Conservation (phyloP, 2,888 invertebrate genomes). For the Heliconius ismenius region DNA sequence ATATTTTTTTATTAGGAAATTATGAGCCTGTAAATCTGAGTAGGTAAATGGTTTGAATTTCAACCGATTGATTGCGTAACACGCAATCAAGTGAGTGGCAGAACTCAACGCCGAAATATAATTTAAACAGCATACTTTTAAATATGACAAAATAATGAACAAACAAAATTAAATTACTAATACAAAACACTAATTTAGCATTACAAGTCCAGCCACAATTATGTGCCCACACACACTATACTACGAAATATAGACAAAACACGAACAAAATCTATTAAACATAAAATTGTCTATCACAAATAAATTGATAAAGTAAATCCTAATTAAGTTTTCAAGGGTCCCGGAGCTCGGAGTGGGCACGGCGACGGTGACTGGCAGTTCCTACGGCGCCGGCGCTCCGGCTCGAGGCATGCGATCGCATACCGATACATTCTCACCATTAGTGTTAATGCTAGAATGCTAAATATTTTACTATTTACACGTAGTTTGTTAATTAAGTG, state of each 20-base stretch:
- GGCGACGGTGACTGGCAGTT: slow-evolving; percentile 64
- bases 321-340: slow-evolving; percentile 35
- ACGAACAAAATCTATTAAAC: slow-evolving; percentile 5
- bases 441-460: slow-evolving; percentile 24
- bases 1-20: too few species aligned
- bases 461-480: not conserved
- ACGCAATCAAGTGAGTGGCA: not conserved
- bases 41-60: too few species aligned
- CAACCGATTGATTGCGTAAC: not conserved
- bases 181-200: not conserved
- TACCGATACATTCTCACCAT: slow-evolving; percentile 37
- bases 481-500: not conserved
- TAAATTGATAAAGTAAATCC: slow-evolving; percentile 29
- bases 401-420: slow-evolving; percentile 18
- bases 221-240: not conserved
- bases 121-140: not conserved
- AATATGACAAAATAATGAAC: not conserved
- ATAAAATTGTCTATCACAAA: slow-evolving; percentile 21
- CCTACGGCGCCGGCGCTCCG: slow-evolving; percentile 56
- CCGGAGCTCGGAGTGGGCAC: slow-evolving; percentile 24
- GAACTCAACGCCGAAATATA: not conserved
- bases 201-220: not conserved
- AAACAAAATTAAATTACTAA: not conserved
- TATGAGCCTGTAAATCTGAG: too few species aligned
- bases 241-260: not conserved